Percentiles rank a stretch among this genome's conserved stretches.
phyloP scores from a whole-genome alignment of 2,888 invertebrate species.

The Diachrysia chrysitis region DNA sequence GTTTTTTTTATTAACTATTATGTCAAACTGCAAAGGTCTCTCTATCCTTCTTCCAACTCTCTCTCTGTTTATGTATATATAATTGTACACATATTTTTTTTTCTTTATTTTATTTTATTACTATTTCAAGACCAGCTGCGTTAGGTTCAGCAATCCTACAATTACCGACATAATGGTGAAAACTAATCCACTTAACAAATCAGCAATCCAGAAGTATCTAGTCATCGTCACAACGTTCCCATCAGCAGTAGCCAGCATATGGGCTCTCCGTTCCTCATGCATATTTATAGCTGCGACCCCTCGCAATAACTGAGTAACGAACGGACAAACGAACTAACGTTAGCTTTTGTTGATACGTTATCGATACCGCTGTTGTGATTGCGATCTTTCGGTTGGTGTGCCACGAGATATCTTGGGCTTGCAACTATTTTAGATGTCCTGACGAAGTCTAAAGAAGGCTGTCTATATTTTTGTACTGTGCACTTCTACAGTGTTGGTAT shows the following conservation, averaged over 20 bases:
- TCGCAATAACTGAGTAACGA: slow-evolving; percentile 51
- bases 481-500: no score
- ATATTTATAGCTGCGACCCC: slow-evolving; percentile 59
- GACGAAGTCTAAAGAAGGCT: no score
- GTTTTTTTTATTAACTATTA: no score
- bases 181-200: slow-evolving; percentile 27
- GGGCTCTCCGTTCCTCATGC: slow-evolving; percentile 60
- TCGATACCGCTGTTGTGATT: slow-evolving; percentile 52
- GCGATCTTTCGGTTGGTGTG: slow-evolving; percentile 44
- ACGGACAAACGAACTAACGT: slow-evolving; percentile 53
- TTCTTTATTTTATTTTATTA: no score
- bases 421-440: not conserved
- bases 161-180: not conserved
- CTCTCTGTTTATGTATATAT: no score
- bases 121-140: no score
- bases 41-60: no score
- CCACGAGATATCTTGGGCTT: slow-evolving; percentile 12
- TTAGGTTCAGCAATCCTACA: not conserved
- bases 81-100: no score
- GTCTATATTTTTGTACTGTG: no score
- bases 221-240: slow-evolving; percentile 42
- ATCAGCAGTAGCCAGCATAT: slow-evolving; percentile 46
- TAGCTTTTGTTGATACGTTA: slow-evolving; percentile 53
- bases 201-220: slow-evolving; percentile 20
- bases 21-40: no score